Evolutionary conservation across 1,140 invertebrate species (phyloP).

Genomic region (Solenopsis invicta): DNA sequence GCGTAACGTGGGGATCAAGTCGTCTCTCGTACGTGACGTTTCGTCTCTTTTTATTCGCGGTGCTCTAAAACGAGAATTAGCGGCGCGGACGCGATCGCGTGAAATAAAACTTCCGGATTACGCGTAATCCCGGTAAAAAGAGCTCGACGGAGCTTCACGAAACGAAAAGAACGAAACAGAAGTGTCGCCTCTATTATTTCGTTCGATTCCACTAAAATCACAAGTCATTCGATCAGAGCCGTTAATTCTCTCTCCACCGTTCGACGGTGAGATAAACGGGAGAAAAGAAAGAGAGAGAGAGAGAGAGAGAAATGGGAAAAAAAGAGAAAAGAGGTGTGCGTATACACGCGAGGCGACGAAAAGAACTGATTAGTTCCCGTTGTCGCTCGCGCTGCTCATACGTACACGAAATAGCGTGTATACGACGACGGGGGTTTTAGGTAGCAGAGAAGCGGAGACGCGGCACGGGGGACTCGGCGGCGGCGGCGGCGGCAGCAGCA

Average conservation of each 20-base stretch:
- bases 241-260: constrained; percentile 30
- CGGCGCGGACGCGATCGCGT: background rate
- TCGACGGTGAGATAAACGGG: background rate
- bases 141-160: background rate
- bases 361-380: constrained; percentile 63
- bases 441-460: constrained; percentile 33
- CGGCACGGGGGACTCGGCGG: too few species aligned
- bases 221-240: constrained; percentile 4
- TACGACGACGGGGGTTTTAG: constrained; percentile 43
- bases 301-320: background rate
- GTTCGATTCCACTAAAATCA: constrained; percentile 10
- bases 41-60: background rate
- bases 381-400: constrained; percentile 21
- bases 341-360: constrained; percentile 34
- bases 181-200: constrained; percentile 4
- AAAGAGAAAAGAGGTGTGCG: background rate
- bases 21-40: background rate
- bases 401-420: constrained; percentile 49
- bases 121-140: background rate
- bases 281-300: too few species aligned
- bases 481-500: constrained; percentile 78
- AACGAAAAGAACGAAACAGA: background rate
- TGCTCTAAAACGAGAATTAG: constrained; percentile 5
- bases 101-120: constrained; percentile 42
- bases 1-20: constrained; percentile 38